Base-by-base conservation (phyloP, 1,140 invertebrate genomes). In the Mylabris phalerata region DNA sequence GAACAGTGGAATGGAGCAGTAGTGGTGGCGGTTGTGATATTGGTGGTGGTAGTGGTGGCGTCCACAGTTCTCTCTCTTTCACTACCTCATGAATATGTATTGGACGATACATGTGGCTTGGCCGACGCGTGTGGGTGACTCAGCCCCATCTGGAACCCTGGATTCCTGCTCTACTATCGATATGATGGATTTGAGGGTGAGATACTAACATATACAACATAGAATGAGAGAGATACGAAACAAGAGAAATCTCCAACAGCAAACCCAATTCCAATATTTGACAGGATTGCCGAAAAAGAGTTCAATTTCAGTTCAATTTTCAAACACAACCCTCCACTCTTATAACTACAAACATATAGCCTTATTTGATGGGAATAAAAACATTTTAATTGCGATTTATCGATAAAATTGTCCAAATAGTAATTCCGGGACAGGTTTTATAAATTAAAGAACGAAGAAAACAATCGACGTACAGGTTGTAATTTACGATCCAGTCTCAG, bases 111-210 rank as follows among this genome's bases (percentile, higher is more conserved):
- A 60, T 60, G 55, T 60, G 55, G 62, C 57, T 42, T 10, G 11
- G 11, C 9, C 41, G 41, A 3, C 58, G 48, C 55, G 54, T 47
- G 52, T 50, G 58, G 62, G 58, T 64, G 62, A 64, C 32, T 64
- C 62, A 64, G 59, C 58, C 62, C 62, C 56, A 54, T 61, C 58
- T 50, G 55, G 48, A 60, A 27, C 50, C 50, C 54, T 57, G 50
- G 48, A 60, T 50, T 63, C 50, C 59, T 57, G 52, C 11, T n/a
- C 61, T 54, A 60, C 61, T 63, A 63, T 63, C 61, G 61, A 63
- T 63, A 63, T 63, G 61, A 63, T 63, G 61, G 57, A 63, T 63
- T 60, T 57, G 54, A 60, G 61, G 61, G 57, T 55, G 61, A 51
- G 47, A 63, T 50, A 45, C 51, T 54, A 45, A 54, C 51, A 32